Evolutionary conservation across 2,797 vertebrate species (phyloP).

Genomic region (Cossypha heuglini): DNA sequence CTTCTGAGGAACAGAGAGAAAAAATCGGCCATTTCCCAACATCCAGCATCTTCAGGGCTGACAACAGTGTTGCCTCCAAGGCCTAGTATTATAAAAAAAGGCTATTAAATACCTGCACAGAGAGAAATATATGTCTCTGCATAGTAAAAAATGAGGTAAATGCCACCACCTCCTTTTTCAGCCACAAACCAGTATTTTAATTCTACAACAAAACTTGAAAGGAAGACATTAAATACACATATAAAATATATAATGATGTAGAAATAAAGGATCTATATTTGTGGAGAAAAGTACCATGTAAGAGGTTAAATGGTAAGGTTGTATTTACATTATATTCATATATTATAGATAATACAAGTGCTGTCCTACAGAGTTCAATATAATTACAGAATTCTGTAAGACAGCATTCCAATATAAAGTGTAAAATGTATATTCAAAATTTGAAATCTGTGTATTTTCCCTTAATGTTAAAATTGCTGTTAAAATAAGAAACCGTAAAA

Average conservation of each 20-base stretch:
- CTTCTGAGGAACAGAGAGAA: conserved; percentile 92
- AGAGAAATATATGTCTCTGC: not conserved
- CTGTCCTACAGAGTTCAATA: not conserved
- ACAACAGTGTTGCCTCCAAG: conserved; percentile 52
- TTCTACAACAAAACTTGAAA: not conserved
- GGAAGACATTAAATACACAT: not conserved
- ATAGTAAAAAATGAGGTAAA: not conserved
- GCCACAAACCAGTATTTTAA: not conserved
- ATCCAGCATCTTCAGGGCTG: conserved; percentile 92
- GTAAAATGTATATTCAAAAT: not conserved
- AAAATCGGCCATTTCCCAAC: conserved; percentile 99
- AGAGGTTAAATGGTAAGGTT: not conserved
- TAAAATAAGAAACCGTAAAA: not conserved
- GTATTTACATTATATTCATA: not conserved
- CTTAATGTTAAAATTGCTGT: not conserved
- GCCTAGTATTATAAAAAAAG: conserved; percentile 44
- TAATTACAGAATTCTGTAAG: too few species aligned
- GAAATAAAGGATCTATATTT: not conserved
- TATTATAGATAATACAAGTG: not conserved
- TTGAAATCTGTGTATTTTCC: not conserved
- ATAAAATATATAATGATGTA: not conserved
- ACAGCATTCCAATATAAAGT: not conserved
- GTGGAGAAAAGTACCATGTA: not conserved
- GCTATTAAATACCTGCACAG: not conserved
- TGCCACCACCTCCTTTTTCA: not conserved